phyloP scores from a whole-genome alignment of 2,797 vertebrate genomes.

The Notolabrus celidotus region DNA sequence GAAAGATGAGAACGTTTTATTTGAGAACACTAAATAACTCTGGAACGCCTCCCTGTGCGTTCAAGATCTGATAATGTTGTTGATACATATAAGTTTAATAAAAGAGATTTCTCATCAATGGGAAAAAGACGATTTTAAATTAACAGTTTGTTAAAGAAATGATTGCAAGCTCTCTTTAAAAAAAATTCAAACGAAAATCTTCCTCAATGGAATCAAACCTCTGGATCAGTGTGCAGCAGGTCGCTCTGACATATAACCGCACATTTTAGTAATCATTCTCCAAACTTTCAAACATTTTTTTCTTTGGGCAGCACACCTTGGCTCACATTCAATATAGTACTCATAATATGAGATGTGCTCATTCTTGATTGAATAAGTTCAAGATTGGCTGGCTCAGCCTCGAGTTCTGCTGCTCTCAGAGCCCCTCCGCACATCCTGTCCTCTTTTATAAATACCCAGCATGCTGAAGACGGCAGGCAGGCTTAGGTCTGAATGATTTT shows the following conservation, averaged over 20 bases:
- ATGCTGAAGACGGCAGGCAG: constrained; percentile 26
- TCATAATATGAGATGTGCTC: constrained; percentile 73
- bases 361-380: constrained; percentile 81
- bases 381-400: constrained; percentile 75
- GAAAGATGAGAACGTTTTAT: constrained; percentile 15
- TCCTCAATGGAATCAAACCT: neutral
- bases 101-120: neutral
- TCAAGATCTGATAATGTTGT: constrained; percentile 14
- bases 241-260: constrained; percentile 61
- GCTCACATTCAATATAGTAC: constrained; percentile 56
- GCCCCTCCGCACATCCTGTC: constrained; percentile 64
- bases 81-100: constrained; percentile 31
- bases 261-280: constrained; percentile 66
- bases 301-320: constrained; percentile 65
- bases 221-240: constrained; percentile 45
- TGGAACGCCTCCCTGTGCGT: neutral
- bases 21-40: constrained; percentile 26
- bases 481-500: constrained; percentile 55
- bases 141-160: constrained; percentile 17
- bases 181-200: constrained; percentile 21
- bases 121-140: neutral
- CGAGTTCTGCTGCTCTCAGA: constrained; percentile 51
- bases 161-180: constrained; percentile 41
- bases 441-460: constrained; percentile 60
- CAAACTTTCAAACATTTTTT: constrained; percentile 59